Evolutionary conservation across 2,113 vertebrate species (phyloP), one percentile per base, ranked within the genome.

Genomic region (Colistium nudipinnis): DNA sequence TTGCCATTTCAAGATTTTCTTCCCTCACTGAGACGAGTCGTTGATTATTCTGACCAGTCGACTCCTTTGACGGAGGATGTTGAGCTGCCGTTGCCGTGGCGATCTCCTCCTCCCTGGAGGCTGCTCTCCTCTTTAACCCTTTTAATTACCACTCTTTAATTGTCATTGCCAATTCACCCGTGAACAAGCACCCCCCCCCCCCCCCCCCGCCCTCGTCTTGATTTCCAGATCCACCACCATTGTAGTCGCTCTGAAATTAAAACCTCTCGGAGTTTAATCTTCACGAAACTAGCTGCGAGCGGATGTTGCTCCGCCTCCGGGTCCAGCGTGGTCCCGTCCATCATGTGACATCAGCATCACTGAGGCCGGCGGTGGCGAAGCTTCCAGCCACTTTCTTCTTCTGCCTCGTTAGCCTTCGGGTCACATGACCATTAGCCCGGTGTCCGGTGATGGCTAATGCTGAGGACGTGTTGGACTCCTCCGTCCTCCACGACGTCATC

Each of bases 71-170:
- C 14, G n/a, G 48, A 28, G 4, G 44, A 10, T 14, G 16, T 53
- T 16, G 4, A 12, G 9, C 33, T 27, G 20, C 7, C 4, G 43
- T 11, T 48, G n/a, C 14, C 43, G 14, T 3, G 39, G 1, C 13
- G 20, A 10, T 39, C 6, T 57, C 38, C 63, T 51, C 28, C n/a
- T 83, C 80, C 67, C 78, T 13, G 28, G 53, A 69, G 82, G 83
- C 16, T 7, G 24, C 62, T 70, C 79, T 76, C 48, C 61, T 72
- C 59, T 64, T 52, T 68, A 79, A 48, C 87, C 54, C 62, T 24
- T 28, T 77, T 87, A 81, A 91, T 85, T 77, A 89, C 60, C 71
- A 12, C 62, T 71, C 73, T 70, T 70, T 88, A 85, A 86, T 77
- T 82, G 77, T 83, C 70, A 87, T 76, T 84, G 77, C 83, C 72